A percentile compares a stretch with the other conserved stretches of the same genome.
phyloP scores from a whole-genome alignment of 2,888 invertebrate genomes.

The Congeria kusceri region DNA sequence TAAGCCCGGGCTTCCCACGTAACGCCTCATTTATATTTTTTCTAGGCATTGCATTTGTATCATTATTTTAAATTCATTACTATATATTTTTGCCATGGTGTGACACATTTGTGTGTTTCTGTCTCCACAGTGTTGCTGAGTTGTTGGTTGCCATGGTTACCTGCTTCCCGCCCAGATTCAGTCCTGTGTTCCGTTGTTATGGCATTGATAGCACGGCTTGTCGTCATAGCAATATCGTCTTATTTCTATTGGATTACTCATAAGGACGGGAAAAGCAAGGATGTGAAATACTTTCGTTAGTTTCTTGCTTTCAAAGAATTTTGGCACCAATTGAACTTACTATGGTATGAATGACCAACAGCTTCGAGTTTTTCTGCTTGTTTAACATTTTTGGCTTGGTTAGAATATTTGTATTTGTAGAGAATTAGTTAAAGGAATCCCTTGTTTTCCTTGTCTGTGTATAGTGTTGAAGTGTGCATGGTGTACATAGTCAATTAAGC shows the following conservation, averaged over 20 bases:
- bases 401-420: background rate
- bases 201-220: constrained; percentile 68
- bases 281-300: constrained; percentile 68
- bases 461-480: background rate
- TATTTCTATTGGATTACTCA: constrained; percentile 76
- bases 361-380: background rate
- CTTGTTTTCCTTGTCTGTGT: too few species aligned
- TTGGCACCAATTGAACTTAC: background rate
- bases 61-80: too few species aligned
- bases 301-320: constrained; percentile 7
- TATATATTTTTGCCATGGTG: constrained; percentile 8
- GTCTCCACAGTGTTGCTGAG: constrained; percentile 61
- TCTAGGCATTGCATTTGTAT: too few species aligned
- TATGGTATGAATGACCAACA: constrained; percentile 21
- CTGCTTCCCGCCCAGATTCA: constrained; percentile 52
- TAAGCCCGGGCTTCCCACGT: too few species aligned
- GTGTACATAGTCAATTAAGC: background rate
- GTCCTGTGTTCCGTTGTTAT: constrained; percentile 66
- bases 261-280: constrained; percentile 72
- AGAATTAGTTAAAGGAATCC: background rate
- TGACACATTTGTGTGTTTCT: constrained; percentile 43
- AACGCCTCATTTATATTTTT: too few species aligned
- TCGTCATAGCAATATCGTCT: constrained; percentile 68
- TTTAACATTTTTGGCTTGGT: background rate
- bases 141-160: constrained; percentile 62